Evolutionary conservation across 2,888 invertebrate species (phyloP).

Genomic region (Galeruca laticollis): DNA sequence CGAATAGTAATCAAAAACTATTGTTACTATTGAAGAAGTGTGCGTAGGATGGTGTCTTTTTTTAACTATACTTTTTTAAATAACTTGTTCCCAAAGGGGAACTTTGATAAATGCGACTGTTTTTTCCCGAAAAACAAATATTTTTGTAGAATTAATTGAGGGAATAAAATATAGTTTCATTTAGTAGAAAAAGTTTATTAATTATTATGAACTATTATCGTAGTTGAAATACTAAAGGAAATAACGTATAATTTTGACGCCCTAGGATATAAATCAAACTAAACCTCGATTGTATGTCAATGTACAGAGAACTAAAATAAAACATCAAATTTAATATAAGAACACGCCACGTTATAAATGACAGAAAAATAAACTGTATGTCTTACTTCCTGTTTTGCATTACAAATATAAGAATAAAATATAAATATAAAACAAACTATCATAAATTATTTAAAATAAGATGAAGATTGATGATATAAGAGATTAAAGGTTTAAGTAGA

Average conservation of each 20-base stretch:
- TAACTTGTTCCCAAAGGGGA: too few relatives aligned
- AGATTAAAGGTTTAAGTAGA: conserved; percentile 12
- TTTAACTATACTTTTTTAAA: too few relatives aligned
- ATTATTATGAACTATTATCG: not conserved
- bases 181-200: not conserved
- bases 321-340: not conserved
- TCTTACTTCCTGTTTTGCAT: not conserved
- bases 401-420: conserved; percentile 1
- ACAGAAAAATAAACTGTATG: not conserved
- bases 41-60: not conserved
- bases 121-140: conserved; percentile 12
- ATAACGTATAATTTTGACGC: too few relatives aligned
- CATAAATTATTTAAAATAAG: not conserved
- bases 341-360: not conserved
- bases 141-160: conserved; percentile 2
- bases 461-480: not conserved
- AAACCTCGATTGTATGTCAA: too few relatives aligned
- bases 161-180: not conserved
- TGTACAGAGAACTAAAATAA: too few relatives aligned
- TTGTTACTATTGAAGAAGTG: too few relatives aligned
- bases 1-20: too few relatives aligned
- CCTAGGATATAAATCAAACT: too few relatives aligned
- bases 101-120: too few relatives aligned
- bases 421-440: conserved; percentile 5
- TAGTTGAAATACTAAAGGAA: too few relatives aligned